A percentile compares a stretch with the other conserved stretches of the same genome.
These are phyloP conservation scores for Saturnia japonica DNA, from an alignment of 2,888 invertebrate genomes.

Conservation along the genomic window DNA sequence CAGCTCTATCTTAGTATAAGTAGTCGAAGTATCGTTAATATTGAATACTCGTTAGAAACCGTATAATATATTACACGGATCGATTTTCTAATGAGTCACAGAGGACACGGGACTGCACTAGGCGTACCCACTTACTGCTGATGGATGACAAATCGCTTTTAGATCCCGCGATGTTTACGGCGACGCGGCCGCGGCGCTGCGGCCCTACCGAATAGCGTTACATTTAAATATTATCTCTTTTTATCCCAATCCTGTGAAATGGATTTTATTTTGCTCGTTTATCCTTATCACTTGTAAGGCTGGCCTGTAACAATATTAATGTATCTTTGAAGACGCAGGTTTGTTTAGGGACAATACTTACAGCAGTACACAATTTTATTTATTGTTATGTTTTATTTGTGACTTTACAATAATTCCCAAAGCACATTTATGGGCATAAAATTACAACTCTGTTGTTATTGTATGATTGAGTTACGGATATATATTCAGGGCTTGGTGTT, in stretches of 20 bases:
- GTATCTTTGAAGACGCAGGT: conserved; percentile 14
- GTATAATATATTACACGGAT: conserved; percentile 51
- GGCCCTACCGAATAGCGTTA: conserved; percentile 51
- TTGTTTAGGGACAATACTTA: conserved; percentile 5
- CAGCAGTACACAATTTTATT: background rate
- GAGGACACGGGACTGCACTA: conserved; percentile 76
- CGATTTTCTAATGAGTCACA: conserved; percentile 77
- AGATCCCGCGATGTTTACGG: conserved; percentile 61
- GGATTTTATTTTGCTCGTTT: conserved; percentile 35
- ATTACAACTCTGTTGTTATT: too few relatives aligned
- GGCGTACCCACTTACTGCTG: conserved; percentile 62
- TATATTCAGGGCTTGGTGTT: too few relatives aligned
- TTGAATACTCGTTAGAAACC: conserved; percentile 35
- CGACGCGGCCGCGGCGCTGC: conserved; percentile 20
- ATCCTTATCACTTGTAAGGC: conserved; percentile 20
- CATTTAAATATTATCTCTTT: conserved; percentile 48
- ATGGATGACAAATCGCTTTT: conserved; percentile 76
- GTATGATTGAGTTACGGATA: too few relatives aligned
- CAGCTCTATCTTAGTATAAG: too few relatives aligned
- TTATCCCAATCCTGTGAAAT: conserved; percentile 35
- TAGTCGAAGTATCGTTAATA: too few relatives aligned
- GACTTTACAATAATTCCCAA: background rate
- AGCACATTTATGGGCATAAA: background rate
- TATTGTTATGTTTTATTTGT: background rate
- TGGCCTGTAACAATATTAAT: conserved; percentile 10